Base-by-base conservation (phyloP, 2,797 vertebrate genomes). In the Thripadectes ignobilis region DNA sequence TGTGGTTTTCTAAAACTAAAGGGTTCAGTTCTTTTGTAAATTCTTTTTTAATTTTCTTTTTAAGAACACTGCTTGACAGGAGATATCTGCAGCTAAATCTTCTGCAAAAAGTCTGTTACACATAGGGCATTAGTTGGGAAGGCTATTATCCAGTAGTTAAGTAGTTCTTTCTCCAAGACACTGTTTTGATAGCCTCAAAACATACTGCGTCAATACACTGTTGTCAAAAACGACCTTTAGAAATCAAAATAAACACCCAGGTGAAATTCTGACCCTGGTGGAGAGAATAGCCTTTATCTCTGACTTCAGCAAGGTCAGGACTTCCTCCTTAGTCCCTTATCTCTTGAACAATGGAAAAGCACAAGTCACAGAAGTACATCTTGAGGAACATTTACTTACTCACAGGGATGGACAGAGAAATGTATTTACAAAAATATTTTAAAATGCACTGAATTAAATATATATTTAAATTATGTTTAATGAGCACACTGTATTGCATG, bases 121-220 rank as follows among this genome's bases (percentile, higher is more conserved):
- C 18, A 7, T 4, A 77, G 54, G 48, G 71, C 16, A 1, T 78
- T 58, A 93, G 77, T 63, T 88, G 92, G 85, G 52, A 77, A 94
- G 27, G 32, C 95, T 83, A 83, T 77, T 95, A 69, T 74, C 80
- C 78, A 89, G 38, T 61, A 58, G 30, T 67, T 89, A 79, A 89
- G 57, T 14, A 88, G n/a, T 34, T 72, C 17, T 85, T 96, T 92
- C 74, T 84, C 81, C 92, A 89, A 95, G 52, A 6, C 1, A 9
- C 49, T 95, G 92, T 95, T 97, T 95, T 96, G 92, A 95, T 90
- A 96, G 92, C 52, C 54, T 96, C n/a, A 73, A 92, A 93, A 83
- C 46, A 26, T 29, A 84, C 43, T 92, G 82, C 45, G 24, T 91
- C 84, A 86, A 74, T 89, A 89, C 49, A 16, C 71, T 78, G 87